A percentile compares a stretch with the other conserved stretches of the same genome.
Evolutionary conservation across 1,140 invertebrate species (phyloP).

Genomic region (Orussus abietinus): DNA sequence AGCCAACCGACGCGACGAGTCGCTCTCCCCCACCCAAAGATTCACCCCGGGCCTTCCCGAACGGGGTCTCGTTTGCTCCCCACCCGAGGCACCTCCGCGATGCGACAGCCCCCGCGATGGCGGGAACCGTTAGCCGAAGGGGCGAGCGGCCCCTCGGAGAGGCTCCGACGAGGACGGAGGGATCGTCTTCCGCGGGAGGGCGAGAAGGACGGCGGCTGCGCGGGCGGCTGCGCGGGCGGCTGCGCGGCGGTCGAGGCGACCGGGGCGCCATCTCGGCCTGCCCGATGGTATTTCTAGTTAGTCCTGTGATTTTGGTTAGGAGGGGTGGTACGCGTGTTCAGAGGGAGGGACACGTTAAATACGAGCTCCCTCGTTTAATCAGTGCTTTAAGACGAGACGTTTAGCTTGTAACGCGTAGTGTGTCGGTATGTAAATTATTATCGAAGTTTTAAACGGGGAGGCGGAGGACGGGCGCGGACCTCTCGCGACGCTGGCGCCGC

Average conservation of each 20-base stretch:
- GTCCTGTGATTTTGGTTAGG: conserved; percentile 54
- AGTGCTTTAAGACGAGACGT: conserved; percentile 54
- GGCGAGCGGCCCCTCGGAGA: background rate
- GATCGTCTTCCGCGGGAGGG: background rate
- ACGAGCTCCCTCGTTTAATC: conserved; percentile 52
- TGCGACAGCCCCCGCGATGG: conserved; percentile 3
- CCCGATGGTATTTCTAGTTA: conserved; percentile 49
- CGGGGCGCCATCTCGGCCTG: conserved; percentile 29
- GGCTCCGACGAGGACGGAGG: background rate
- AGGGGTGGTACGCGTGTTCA: conserved; percentile 43
- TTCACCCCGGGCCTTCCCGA: no score
- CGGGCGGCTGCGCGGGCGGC: no score
- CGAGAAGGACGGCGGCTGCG: no score
- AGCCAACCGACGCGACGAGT: no score
- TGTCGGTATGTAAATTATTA: no score
- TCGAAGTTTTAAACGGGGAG: no score
- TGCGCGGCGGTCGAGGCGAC: conserved; percentile 15
- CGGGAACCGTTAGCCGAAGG: background rate
- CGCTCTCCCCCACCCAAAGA: no score
- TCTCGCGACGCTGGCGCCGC: no score
- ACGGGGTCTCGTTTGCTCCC: background rate
- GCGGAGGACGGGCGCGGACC: no score
- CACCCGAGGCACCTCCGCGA: conserved; percentile 10
- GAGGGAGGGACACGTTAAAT: conserved; percentile 49
- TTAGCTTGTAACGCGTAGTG: conserved; percentile 47